Percentiles rank a stretch among this genome's conserved stretches.
Conservation (phyloP, 2,113 vertebrate genomes). For the Zosterops pallidus region DNA sequence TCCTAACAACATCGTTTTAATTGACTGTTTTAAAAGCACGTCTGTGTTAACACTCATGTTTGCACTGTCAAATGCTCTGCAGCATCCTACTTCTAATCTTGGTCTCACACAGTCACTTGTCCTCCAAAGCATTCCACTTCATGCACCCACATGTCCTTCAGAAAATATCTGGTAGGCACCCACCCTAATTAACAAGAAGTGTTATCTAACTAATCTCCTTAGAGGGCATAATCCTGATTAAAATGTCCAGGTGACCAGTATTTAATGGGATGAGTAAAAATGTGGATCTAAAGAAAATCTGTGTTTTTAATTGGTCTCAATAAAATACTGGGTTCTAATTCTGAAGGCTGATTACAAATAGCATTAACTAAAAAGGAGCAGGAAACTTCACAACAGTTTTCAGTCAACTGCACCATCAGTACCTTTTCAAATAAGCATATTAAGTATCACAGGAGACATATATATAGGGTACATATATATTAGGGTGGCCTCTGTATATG, state of each 20-base stretch:
- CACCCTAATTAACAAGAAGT: constrained; percentile 27
- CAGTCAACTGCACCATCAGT: neutral
- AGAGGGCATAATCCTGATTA: constrained; percentile 50
- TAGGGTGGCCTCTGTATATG: neutral
- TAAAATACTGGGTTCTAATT: neutral
- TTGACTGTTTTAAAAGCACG: neutral
- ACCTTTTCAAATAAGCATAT: neutral
- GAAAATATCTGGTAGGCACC: neutral
- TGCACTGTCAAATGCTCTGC: accelerated
- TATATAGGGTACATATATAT: too few species aligned
- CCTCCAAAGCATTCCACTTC: neutral
- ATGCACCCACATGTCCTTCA: neutral
- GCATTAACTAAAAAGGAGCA: neutral
- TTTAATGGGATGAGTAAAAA: constrained; percentile 11
- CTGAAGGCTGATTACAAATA: neutral
- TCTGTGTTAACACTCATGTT: neutral
- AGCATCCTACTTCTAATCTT: neutral
- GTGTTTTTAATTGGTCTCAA: neutral
- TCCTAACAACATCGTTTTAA: neutral
- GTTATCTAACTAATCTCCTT: constrained; percentile 41
- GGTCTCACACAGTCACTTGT: neutral
- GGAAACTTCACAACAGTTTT: neutral
- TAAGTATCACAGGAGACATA: neutral
- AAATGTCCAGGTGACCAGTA: neutral
- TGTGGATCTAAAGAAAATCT: neutral